These are phyloP conservation scores for Tinea semifulvella DNA, from an alignment of 2,888 invertebrate species.

Conservation along the genomic window DNA sequence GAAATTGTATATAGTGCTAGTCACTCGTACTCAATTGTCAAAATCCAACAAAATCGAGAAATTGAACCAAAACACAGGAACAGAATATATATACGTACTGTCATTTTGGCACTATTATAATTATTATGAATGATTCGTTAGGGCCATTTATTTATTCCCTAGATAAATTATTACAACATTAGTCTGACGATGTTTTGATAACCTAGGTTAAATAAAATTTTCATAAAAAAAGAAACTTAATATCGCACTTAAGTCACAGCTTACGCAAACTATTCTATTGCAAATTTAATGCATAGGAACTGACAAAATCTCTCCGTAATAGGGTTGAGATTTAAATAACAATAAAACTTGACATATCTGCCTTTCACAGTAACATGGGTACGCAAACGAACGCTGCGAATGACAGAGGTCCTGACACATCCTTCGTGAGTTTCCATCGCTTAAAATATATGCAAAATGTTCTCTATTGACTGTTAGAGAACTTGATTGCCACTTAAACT, in stretches of 20 bases:
- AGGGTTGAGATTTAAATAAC: slow-evolving; percentile 3
- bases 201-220: too few species aligned
- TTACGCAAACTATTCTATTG: slow-evolving; percentile 5
- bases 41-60: too few species aligned
- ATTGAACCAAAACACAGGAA: too few species aligned
- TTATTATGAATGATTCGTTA: too few species aligned
- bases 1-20: too few species aligned
- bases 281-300: neutral
- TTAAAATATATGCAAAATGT: neutral
- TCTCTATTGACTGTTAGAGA: neutral
- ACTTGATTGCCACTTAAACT: slow-evolving; percentile 6
- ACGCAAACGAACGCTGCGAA: slow-evolving; percentile 5
- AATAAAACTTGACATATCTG: neutral
- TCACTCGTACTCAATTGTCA: too few species aligned
- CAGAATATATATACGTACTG: too few species aligned
- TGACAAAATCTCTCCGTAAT: neutral
- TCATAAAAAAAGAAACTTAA: too few species aligned
- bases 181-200: too few species aligned
- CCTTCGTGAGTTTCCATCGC: neutral
- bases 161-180: too few species aligned
- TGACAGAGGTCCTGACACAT: slow-evolving; percentile 12
- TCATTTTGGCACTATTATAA: too few species aligned
- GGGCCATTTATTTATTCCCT: too few species aligned
- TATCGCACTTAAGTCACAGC: neutral
- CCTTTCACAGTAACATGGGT: slow-evolving; percentile 7